Base-by-base conservation (phyloP, 2,113 vertebrate genomes). In the Gorsachius goisagi region DNA sequence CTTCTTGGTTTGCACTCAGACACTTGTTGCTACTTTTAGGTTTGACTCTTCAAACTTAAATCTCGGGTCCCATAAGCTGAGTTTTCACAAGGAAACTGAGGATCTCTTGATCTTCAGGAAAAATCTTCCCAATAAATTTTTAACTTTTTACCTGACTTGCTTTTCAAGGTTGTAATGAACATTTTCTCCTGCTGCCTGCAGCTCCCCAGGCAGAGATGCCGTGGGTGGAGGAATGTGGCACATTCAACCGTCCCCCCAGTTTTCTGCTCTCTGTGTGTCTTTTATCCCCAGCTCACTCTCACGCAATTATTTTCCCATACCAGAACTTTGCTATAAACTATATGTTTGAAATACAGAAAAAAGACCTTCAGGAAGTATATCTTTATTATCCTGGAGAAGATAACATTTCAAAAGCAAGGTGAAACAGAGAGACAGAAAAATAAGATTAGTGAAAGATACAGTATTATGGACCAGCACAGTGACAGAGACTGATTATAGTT, bases 401-500 rank as follows among this genome's bases (percentile, higher is more conserved):
- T 47, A 92, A 76, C 33, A 18, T 81, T 88, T 94, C 72, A 85
- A 92, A 95, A 69, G 56, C 76, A 55, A 84, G 49, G 37, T 2
- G 7, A 87, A 95, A 85, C 14, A 72, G 55, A 63, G 50, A 89
- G 76, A 59, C n/a, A 73, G 47, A 33, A 85, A 81, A 95, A 94
- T 68, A 76, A 95, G 80, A 93, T 95, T 96, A 92, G 60, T 63
- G 84, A 76, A 92, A 89, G 77, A 83, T 60, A 81, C 56, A 81
- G 85, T 81, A 68, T 81, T 87, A 76, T 68, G 56, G 76, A 74
- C 35, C 37, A 71, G 64, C 52, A 67, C 37, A 89, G 39, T 90
- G 86, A 89, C 93, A 96, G 77, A 92, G 89, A 92, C 76, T 84
- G 81, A 88, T 91, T 77, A 78, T 24, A 44, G 44, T 53, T 85